Conservation (phyloP, 2,797 vertebrate species). For the Dallia pectoralis region DNA sequence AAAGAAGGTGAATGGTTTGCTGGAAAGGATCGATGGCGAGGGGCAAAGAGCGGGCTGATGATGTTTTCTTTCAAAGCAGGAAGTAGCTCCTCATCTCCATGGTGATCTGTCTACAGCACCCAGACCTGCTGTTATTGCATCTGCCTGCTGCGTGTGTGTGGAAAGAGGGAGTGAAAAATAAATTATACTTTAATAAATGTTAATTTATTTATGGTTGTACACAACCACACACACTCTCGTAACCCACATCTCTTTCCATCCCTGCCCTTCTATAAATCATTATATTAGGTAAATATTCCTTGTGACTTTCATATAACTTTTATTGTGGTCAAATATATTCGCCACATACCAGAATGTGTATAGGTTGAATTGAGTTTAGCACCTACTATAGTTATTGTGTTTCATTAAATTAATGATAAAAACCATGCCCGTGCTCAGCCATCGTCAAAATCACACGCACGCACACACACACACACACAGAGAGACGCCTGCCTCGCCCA, state of each 20-base stretch:
- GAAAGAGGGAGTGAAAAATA: too few relatives aligned
- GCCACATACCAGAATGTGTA: neutral
- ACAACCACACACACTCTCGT: neutral
- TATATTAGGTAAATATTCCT: neutral
- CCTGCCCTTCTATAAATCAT: neutral
- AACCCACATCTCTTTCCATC: neutral
- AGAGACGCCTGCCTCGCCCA: neutral
- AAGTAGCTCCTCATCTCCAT: neutral
- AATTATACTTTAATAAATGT: too few relatives aligned
- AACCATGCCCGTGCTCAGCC: neutral
- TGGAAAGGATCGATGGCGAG: too few relatives aligned
- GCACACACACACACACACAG: neutral
- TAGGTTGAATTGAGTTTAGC: neutral
- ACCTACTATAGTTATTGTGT: neutral
- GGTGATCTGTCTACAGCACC: neutral
- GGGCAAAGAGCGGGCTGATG: neutral
- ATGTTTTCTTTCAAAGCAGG: neutral
- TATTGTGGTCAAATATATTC: neutral
- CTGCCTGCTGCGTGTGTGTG: too few relatives aligned
- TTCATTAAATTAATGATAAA: conserved; percentile 9
- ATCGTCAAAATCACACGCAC: neutral
- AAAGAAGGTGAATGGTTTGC: too few relatives aligned
- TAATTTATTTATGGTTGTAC: too few relatives aligned
- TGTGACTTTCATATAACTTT: too few relatives aligned
- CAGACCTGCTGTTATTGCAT: too few relatives aligned